Base-by-base conservation (phyloP, 92 coral and sea anemone genomes). In the Zoanthus gigantus region DNA sequence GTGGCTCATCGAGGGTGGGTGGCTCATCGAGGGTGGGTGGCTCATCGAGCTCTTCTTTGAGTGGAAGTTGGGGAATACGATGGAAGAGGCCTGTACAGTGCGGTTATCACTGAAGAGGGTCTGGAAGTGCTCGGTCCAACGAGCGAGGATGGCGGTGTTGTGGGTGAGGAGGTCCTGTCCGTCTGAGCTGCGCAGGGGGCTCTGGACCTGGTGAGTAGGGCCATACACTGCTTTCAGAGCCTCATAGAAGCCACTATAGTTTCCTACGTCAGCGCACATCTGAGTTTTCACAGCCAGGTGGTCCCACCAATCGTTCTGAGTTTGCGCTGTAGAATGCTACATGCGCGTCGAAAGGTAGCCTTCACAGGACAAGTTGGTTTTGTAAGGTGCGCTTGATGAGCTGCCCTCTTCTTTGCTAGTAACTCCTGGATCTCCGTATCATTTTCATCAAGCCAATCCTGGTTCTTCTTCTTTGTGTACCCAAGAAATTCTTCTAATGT, bases 71-170 rank as follows among this genome's bases (percentile, higher is more conserved):
- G 5, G 60, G 44, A 66, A 68, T 31, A 44, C 42, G 87, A 30
- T 83, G 53, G 3, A 61, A 37, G 60, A 37, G 82, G 7, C 82
- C 60, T 76, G 82, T 15, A 76, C 66, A 18, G 60, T 44, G 60
- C 63, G 60, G 82, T 76, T 76, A 63, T 77, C 63, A 45, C 63
- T 83, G 77, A 69, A 83, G 87, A 66, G 53, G 58, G 77, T 46
- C n/a, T 34, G 87, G 65, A 83, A 83, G 77, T 83, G 87, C 50
- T 46, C 87, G 16, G 87, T 66, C 77, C 65, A 68, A 58, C 77
- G 86, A 66, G 23, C 58, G 13, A 82, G 50, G 86, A 82, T 37
- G 4, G 42, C 42, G 1, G 42, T 37, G 42, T 37, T 37, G 42
- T 37, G 42, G 42, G 42, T 37, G 4, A 42, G 42, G 65, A 32